These are phyloP conservation scores for Tangara arthus DNA, from an alignment of 2,797 vertebrate genomes.

Conservation along the genomic window DNA sequence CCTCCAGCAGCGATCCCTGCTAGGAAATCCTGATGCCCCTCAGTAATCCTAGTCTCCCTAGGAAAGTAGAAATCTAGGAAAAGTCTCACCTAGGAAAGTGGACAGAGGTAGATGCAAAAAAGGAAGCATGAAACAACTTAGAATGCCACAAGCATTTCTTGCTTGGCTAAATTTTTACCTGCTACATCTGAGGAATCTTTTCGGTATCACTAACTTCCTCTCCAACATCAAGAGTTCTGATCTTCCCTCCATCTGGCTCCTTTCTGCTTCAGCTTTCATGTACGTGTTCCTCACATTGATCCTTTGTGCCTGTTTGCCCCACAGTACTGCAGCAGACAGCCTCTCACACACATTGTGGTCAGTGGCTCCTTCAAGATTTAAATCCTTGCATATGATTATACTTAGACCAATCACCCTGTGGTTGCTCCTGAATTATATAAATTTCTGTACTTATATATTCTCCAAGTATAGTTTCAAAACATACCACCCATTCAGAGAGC, in stretches of 20 bases:
- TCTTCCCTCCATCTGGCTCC: neutral
- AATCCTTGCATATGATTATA: neutral
- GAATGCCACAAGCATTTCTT: neutral
- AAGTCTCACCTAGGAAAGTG: neutral
- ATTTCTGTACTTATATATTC: neutral
- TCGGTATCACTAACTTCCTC: neutral
- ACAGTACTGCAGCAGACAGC: neutral
- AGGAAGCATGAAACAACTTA: neutral
- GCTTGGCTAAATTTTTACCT: neutral
- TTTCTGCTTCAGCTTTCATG: neutral
- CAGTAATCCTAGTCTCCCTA: neutral
- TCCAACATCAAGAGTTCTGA: fast-evolving
- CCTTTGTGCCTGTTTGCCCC: neutral
- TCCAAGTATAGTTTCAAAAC: neutral
- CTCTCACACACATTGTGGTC: neutral
- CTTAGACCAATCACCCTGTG: neutral
- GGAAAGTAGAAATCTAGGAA: neutral
- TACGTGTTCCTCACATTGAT: neutral
- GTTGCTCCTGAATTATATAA: neutral
- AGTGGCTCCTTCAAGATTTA: neutral
- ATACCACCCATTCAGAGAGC: neutral
- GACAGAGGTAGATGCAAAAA: neutral
- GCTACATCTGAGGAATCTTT: neutral
- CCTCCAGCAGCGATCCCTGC: fast-evolving
- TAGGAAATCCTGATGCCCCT: neutral